Evolutionary conservation across 2,888 invertebrate species (phyloP), one percentile per base, ranked within the genome.

Genomic region (Brassicogethes aeneus): DNA sequence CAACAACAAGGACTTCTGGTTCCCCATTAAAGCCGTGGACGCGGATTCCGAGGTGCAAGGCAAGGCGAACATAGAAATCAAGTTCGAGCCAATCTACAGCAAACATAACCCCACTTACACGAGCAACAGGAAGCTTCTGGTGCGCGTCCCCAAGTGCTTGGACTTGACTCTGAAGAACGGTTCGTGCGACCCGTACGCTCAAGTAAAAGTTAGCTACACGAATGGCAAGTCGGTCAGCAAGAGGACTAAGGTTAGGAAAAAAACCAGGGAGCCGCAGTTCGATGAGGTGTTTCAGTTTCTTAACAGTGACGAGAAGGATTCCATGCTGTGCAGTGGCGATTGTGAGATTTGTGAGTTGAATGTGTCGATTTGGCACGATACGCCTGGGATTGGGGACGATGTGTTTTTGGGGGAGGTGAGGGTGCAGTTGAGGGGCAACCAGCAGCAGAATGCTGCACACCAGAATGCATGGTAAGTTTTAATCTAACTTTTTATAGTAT

Each of bases 1-100:
- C 69, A 88, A 91, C 69, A 86, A 88, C 64, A 90, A 88, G 62
- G 93, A 93, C 67, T 87, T 91, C 64, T 93, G 93, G 93, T 92
- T 93, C 65, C 80, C 87, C 38, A 70, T 89, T 65, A 76, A 82
- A 56, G 81, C 87, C 17, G 85, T 91, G 16, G 90, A 92, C 68
- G 85, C 87, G 2, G 89, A 91, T 66, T 86, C 88, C 0, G 92
- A 93, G 70, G 92, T 91, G 41, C 90, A 90, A 70, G 90, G 86
- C 50, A 91, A 91, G 73, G 88, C 85, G 36, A 85, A 90, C 62
- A 79, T 92, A 54, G 86, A 88, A 66, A 78, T 91, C 48, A 75
- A 76, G 46, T 77, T 82, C 60, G 80, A 82, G 51, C 75, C 77
- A 49, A 73, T 75, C 44, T 70, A 32, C 32, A 32, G 14, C 32